phyloP scores from a whole-genome alignment of 2,888 invertebrate species.

The Acleris emargana region DNA sequence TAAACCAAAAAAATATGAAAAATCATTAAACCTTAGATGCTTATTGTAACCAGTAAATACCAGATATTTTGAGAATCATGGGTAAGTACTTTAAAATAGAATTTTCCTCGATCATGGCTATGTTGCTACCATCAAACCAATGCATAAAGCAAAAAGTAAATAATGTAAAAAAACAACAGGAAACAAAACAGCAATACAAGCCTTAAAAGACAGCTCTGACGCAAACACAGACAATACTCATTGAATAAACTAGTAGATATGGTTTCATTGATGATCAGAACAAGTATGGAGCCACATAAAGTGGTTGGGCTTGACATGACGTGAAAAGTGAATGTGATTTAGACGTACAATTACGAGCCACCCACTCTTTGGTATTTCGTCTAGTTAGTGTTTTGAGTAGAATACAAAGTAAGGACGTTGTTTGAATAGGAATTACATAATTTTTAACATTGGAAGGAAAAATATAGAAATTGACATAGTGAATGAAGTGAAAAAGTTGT shows the following conservation, averaged over 20 bases:
- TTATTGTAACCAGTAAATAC: too few relatives aligned
- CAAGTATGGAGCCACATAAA: slow-evolving; percentile 41
- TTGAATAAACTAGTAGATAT: slow-evolving; percentile 44
- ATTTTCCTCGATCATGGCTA: too few relatives aligned
- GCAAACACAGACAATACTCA: slow-evolving; percentile 55
- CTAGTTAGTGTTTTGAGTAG: slow-evolving; percentile 2
- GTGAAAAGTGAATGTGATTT: slow-evolving; percentile 13
- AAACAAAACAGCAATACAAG: slow-evolving; percentile 41
- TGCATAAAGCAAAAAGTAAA: not conserved
- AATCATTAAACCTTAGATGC: too few relatives aligned
- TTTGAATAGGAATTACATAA: slow-evolving; percentile 25
- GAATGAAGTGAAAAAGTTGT: too few relatives aligned
- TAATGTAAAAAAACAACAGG: slow-evolving; percentile 24
- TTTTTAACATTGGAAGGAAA: not conserved
- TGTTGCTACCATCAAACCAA: too few relatives aligned
- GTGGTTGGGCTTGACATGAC: slow-evolving; percentile 6
- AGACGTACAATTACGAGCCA: slow-evolving; percentile 19
- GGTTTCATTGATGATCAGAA: slow-evolving; percentile 53
- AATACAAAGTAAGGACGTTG: slow-evolving; percentile 14
- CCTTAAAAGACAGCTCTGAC: slow-evolving; percentile 49
- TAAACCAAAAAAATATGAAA: too few relatives aligned
- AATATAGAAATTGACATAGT: too few relatives aligned
- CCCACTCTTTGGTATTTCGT: slow-evolving; percentile 24
- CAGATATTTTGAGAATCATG: too few relatives aligned
- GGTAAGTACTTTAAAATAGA: too few relatives aligned